Percentiles rank a stretch among this genome's conserved stretches.
Conservation (phyloP, 2,797 vertebrate genomes). For the Pipistrellus kuhlii region DNA sequence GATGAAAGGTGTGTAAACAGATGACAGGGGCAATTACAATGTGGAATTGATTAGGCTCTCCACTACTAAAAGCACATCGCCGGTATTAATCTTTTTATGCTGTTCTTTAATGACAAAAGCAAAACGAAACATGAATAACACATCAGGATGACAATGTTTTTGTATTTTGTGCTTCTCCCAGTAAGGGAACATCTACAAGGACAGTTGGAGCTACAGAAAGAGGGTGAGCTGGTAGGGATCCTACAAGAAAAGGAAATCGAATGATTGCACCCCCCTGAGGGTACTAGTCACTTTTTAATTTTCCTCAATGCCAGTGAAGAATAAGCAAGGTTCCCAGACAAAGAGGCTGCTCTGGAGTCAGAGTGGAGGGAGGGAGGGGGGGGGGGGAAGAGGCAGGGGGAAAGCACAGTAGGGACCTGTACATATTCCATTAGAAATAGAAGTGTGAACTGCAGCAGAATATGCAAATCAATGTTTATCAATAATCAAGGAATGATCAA, state of each 20-base stretch:
- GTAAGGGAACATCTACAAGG: constrained; percentile 24
- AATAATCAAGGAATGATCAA: background rate
- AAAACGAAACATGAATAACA: constrained; percentile 56
- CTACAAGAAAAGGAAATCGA: background rate
- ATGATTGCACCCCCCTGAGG: background rate
- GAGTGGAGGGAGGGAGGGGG: accelerated
- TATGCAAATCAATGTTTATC: background rate
- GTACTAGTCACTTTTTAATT: background rate
- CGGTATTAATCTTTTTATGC: constrained; percentile 72
- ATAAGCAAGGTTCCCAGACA: background rate
- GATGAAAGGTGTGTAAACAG: constrained; percentile 77
- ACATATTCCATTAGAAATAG: background rate
- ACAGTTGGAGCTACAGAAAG: background rate
- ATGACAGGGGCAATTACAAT: constrained; percentile 72
- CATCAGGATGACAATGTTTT: constrained; percentile 66
- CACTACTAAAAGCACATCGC: constrained; percentile 5
- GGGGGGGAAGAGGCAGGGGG: accelerated
- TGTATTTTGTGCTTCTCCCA: constrained; percentile 51
- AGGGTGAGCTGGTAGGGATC: background rate
- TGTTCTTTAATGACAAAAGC: constrained; percentile 70
- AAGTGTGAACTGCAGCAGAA: background rate
- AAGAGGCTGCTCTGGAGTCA: background rate
- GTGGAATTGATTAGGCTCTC: constrained; percentile 74
- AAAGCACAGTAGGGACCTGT: background rate
- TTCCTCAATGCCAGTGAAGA: background rate